phyloP scores from a whole-genome alignment of 2,888 invertebrate genomes.

The Gymnoscelis rufifasciata region DNA sequence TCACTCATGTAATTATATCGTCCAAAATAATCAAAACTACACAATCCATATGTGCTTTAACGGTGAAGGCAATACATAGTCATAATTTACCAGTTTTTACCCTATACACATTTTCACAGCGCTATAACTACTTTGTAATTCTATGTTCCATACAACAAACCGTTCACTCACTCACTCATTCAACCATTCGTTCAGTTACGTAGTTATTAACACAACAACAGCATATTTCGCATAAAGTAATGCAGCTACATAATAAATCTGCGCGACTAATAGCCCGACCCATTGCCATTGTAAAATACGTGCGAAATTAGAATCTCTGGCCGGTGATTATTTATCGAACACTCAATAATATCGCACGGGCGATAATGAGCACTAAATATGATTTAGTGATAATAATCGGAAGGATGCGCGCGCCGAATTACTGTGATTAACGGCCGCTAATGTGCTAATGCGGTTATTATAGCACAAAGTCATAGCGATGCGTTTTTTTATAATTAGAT shows the following conservation, averaged over 20 bases:
- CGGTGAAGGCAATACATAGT: no score
- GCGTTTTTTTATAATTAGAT: not conserved
- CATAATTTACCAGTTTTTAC: no score
- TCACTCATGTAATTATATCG: no score
- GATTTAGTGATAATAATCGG: constrained; percentile 38
- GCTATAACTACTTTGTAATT: no score
- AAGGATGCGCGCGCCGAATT: constrained; percentile 32
- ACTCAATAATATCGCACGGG: constrained; percentile 32
- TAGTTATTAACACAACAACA: no score
- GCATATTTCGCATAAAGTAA: constrained; percentile 3
- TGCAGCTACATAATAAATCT: constrained; percentile 15
- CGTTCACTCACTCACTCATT: no score
- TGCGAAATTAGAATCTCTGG: constrained; percentile 30
- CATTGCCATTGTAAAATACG: constrained; percentile 22
- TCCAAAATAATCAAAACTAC: no score
- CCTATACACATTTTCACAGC: no score
- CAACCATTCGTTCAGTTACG: no score
- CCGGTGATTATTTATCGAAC: constrained; percentile 29
- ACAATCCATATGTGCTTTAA: no score
- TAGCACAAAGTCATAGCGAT: not conserved
- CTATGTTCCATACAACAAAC: no score
- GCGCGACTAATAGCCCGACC: constrained; percentile 19
- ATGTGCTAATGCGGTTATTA: constrained; percentile 17
- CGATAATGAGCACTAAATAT: constrained; percentile 38
- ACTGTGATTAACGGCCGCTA: constrained; percentile 29